These are phyloP conservation scores for Hydrophis major DNA, from an alignment of 2,797 vertebrate genomes.

Conservation along the genomic window DNA sequence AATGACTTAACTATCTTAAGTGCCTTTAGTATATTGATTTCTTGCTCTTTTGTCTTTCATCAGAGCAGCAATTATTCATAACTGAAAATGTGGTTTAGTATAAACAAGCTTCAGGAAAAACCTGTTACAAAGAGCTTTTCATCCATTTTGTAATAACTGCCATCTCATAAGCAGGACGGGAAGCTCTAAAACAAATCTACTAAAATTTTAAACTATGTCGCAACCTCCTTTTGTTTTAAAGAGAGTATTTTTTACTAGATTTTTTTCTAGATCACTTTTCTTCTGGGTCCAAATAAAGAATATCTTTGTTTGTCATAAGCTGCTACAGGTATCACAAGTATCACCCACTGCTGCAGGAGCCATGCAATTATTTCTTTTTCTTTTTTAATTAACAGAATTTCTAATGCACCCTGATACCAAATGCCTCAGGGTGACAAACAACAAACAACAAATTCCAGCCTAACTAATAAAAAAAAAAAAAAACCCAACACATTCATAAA, in stretches of 20 bases:
- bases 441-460: background rate
- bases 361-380: background rate
- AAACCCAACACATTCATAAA: background rate
- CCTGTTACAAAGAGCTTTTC: background rate
- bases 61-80: slow-evolving; percentile 19
- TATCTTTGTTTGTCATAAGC: background rate
- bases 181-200: background rate
- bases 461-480: background rate
- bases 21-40: background rate
- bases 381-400: background rate
- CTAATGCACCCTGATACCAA: background rate
- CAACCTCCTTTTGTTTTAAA: background rate
- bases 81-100: slow-evolving; percentile 38
- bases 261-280: background rate
- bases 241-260: background rate
- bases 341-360: background rate
- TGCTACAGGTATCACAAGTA: background rate
- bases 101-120: slow-evolving; percentile 16
- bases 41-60: slow-evolving; percentile 33
- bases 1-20: background rate
- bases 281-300: background rate
- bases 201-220: background rate
- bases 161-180: background rate
- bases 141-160: background rate
- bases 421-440: background rate